These are phyloP conservation scores for Drosophila lacertosa DNA, from an alignment of 1,140 invertebrate species.

Conservation along the genomic window DNA sequence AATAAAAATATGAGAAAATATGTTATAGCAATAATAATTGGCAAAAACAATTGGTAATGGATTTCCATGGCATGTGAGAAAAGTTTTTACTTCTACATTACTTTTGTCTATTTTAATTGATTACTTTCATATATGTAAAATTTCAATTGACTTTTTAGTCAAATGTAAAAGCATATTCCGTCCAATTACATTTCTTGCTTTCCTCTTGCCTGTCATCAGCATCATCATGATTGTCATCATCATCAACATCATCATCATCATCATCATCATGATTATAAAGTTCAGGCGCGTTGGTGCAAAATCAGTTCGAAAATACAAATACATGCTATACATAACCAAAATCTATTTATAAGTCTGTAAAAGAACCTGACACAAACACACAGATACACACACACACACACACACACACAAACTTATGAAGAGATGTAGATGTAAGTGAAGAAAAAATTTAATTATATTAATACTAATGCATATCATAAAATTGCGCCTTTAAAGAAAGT, in stretches of 20 bases:
- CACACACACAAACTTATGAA: constrained; percentile 41
- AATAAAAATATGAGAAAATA: constrained; percentile 44
- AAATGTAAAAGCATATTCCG: constrained; percentile 79
- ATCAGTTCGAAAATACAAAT: constrained; percentile 40
- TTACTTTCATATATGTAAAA: constrained; percentile 30
- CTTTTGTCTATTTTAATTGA: constrained; percentile 29
- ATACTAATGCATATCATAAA: constrained; percentile 84
- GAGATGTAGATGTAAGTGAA: constrained; percentile 56
- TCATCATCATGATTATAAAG: constrained; percentile 17
- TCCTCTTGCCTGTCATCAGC: constrained; percentile 60
- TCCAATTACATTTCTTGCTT: constrained; percentile 81
- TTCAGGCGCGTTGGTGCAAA: constrained; percentile 28
- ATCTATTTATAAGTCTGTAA: constrained; percentile 52
- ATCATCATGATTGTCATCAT: constrained; percentile 14
- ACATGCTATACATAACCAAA: constrained; percentile 38
- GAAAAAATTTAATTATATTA: constrained; percentile 65
- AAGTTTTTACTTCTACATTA: constrained; percentile 27
- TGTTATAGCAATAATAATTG: constrained; percentile 35
- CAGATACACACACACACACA: constrained; percentile 5
- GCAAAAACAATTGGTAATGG: constrained; percentile 50
- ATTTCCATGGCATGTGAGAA: constrained; percentile 8
- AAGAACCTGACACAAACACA: constrained; percentile 32
- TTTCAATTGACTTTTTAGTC: constrained; percentile 68
- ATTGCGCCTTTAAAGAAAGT: constrained; percentile 79
- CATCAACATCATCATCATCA: constrained; percentile 30